A percentile compares a stretch with the other conserved stretches of the same genome.
Conservation (phyloP, 2,888 invertebrate genomes). For the Pardosa pseudoannulata region DNA sequence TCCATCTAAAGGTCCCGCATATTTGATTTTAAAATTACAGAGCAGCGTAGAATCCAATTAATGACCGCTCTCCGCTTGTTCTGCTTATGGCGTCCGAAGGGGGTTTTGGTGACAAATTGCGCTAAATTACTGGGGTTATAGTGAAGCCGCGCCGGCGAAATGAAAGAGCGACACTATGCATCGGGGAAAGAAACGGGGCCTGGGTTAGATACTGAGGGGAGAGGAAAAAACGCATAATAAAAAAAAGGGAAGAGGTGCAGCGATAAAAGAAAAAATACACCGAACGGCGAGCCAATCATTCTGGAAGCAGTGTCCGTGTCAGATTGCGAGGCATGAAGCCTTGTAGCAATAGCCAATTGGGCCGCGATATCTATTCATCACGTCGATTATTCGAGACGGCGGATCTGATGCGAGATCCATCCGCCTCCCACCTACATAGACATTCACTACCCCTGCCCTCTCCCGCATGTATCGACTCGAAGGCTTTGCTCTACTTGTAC, state of each 20-base stretch:
- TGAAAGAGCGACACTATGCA: constrained; percentile 68
- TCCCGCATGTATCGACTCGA: constrained; percentile 42
- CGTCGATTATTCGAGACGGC: constrained; percentile 72
- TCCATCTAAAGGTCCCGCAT: constrained; percentile 71
- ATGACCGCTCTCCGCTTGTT: constrained; percentile 65
- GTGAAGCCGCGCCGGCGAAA: constrained; percentile 63
- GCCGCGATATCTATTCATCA: constrained; percentile 72
- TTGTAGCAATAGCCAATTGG: constrained; percentile 71
- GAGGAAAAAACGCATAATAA: constrained; percentile 50
- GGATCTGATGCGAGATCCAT: constrained; percentile 63
- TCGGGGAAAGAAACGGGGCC: constrained; percentile 29
- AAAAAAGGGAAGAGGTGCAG: no score
- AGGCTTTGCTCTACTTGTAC: constrained; percentile 47
- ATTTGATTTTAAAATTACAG: constrained; percentile 73
- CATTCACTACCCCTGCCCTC: constrained; percentile 23
- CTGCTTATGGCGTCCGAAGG: constrained; percentile 60
- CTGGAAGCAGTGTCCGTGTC: constrained; percentile 71
- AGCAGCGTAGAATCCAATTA: constrained; percentile 70
- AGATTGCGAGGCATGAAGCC: constrained; percentile 71
- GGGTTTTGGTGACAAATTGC: constrained; percentile 73
- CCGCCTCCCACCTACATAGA: constrained; percentile 11
- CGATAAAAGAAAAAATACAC: constrained; percentile 33
- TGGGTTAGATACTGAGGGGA: constrained; percentile 51
- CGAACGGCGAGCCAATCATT: constrained; percentile 65
- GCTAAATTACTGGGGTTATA: constrained; percentile 73